Base-by-base conservation (phyloP, 2,113 vertebrate species). In the Hippocampus comes region DNA sequence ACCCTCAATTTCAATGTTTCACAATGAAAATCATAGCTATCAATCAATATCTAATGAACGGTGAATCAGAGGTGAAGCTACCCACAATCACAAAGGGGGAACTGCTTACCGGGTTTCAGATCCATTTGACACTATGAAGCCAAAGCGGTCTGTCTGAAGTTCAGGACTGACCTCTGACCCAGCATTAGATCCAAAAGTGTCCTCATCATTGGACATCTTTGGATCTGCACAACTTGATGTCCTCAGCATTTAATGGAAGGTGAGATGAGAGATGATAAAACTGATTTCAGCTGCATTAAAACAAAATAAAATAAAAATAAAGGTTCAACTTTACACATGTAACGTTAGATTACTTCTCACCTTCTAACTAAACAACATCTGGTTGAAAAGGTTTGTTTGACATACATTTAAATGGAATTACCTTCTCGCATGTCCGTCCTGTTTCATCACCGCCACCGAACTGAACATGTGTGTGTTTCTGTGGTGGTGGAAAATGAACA, bases 61-160 rank as follows among this genome's bases (percentile, higher is more conserved):
- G 21, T 9, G 43, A 49, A 9, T 51, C 4, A 30, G 7, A 25
- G 21, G 11, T 68, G 17, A 53, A 25, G 20, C 23, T 67, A 25
- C 20, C 6, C 15, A 17, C 38, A 21, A 3, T 8, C 25, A 41
- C 8, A 48, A n/a, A 73, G 55, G 38, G 59, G 23, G 27, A 68
- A 42, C 21, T 77, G 82, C 91, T 90, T 68, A 93, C 93, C 88
- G 84, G 67, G 86, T 78, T 63, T 86, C 79, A 57, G 87, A 87
- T 76, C 90, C 90, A 74, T 91, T 90, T 21, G 85, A 87, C 76
- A 94, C 49, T 27, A 94, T 85, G 78, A 94, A 94, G 51, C 93
- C 93, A 79, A 91, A 93, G 5, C 92, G 91, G 71, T 94, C 92
- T 3, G 92, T 94, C 89, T 92, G 88, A 42, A 84, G 82, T 65